A percentile compares a stretch with the other conserved stretches of the same genome.
These are phyloP conservation scores for Henricia sp. DNA, from an alignment of 53 echinoderm and acorn worm genomes.

Conservation along the genomic window DNA sequence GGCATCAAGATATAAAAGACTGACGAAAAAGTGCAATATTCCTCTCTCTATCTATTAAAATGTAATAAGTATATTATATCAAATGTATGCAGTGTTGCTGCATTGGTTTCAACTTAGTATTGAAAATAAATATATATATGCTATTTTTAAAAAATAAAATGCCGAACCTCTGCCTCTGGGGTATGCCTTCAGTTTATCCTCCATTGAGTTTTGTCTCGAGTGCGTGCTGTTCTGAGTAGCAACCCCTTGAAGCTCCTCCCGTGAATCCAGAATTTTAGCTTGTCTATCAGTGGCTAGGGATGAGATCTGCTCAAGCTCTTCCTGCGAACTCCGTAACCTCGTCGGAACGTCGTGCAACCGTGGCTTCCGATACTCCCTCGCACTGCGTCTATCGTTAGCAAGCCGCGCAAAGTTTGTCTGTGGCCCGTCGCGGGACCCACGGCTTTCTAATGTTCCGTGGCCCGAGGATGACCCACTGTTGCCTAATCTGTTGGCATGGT, in stretches of 20 bases:
- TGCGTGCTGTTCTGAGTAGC: conserved; percentile 4
- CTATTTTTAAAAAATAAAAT: not conserved
- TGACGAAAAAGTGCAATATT: no score
- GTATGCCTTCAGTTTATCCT: conserved; percentile 64
- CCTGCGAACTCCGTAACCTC: conserved; percentile 79
- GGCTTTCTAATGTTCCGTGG: conserved; percentile 52
- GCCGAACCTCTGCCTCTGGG: conserved; percentile 70
- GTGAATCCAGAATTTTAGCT: not conserved
- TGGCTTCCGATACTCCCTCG: conserved; percentile 66
- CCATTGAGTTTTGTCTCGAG: conserved; percentile 60
- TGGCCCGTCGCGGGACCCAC: conserved; percentile 58
- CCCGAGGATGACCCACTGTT: conserved; percentile 16
- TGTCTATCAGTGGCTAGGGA: not conserved
- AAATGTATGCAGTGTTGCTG: no score
- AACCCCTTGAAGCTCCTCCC: conserved; percentile 7
- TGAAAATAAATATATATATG: no score
- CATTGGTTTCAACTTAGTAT: no score
- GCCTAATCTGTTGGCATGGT: conserved; percentile 11
- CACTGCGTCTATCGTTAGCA: conserved; percentile 84
- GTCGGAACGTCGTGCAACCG: conserved; percentile 55
- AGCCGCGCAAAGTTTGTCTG: conserved; percentile 76
- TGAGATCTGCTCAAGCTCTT: conserved; percentile 78
- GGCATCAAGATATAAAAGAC: no score
- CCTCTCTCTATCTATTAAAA: no score
- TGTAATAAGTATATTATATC: no score